A percentile compares a stretch with the other conserved stretches of the same genome.
Conservation (phyloP, 2,113 vertebrate species). For the Pampusana beccarii region DNA sequence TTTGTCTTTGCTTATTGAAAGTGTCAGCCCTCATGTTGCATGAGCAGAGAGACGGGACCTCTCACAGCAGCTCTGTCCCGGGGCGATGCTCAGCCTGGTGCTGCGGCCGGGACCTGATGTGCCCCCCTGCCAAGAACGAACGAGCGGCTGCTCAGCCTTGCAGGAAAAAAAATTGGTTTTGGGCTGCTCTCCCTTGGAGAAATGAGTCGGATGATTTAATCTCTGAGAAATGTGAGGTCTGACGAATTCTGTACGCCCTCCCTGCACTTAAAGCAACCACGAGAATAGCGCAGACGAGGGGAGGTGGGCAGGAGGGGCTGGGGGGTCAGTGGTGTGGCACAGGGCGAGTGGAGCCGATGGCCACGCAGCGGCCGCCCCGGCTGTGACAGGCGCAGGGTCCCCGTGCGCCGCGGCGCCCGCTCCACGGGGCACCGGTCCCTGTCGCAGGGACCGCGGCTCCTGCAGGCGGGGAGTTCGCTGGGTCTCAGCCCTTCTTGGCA, state of each 20-base stretch:
- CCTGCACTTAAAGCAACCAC: slow-evolving; percentile 8
- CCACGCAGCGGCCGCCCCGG: fast-evolving
- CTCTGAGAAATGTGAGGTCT: background rate
- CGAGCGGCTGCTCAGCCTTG: background rate
- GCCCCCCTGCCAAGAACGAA: background rate
- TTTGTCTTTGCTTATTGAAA: background rate
- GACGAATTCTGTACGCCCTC: slow-evolving; percentile 5
- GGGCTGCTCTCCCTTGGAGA: background rate
- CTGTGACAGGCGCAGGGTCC: background rate
- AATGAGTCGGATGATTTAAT: slow-evolving; percentile 24
- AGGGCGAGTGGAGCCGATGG: background rate
- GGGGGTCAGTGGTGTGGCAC: background rate
- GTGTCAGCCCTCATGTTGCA: background rate
- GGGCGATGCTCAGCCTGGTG: background rate
- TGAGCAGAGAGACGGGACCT: background rate
- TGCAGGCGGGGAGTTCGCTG: background rate
- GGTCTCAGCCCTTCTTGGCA: background rate
- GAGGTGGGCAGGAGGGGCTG: background rate
- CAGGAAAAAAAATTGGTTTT: background rate
- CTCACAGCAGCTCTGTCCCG: background rate
- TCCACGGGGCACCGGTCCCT: background rate
- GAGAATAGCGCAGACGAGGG: background rate
- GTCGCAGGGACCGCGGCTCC: background rate
- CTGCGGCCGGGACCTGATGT: background rate
- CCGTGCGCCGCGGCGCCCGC: fast-evolving